Conservation (phyloP, 2,888 invertebrate species). For the Sarcophaga caerulescens region DNA sequence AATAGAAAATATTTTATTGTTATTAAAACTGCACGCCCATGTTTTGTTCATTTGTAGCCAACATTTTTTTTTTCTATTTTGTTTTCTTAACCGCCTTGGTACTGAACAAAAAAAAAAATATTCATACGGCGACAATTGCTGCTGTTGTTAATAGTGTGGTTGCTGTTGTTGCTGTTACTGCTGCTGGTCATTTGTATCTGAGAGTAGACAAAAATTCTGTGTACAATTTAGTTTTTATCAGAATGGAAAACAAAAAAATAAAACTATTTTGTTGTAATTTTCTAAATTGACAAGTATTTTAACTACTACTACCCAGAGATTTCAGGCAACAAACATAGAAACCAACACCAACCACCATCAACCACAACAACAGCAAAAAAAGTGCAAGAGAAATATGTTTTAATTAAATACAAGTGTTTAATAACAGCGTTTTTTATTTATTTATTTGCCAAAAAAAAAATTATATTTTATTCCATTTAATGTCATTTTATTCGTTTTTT, state of each 20-base stretch:
- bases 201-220: slow-evolving; percentile 53
- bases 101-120: slow-evolving; percentile 31
- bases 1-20: slow-evolving; percentile 59
- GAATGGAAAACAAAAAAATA: slow-evolving; percentile 44
- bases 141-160: not conserved
- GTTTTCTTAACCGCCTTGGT: slow-evolving; percentile 27
- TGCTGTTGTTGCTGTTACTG: not conserved
- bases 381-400: slow-evolving; percentile 62
- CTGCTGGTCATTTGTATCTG: slow-evolving; percentile 54
- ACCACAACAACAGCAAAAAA: slow-evolving; percentile 11
- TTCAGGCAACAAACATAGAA: slow-evolving; percentile 33
- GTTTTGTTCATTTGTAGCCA: slow-evolving; percentile 33
- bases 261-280: slow-evolving; percentile 67
- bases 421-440: slow-evolving; percentile 44
- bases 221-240: slow-evolving; percentile 65
- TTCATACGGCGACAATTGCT: slow-evolving; percentile 27
- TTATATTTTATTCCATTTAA: slow-evolving; percentile 14
- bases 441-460: slow-evolving; percentile 24
- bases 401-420: slow-evolving; percentile 69
- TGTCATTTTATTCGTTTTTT: slow-evolving; percentile 6
- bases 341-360: slow-evolving; percentile 20
- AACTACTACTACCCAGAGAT: slow-evolving; percentile 61
- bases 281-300: slow-evolving; percentile 68
- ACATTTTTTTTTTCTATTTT: not conserved
- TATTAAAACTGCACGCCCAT: slow-evolving; percentile 62